phyloP scores from a whole-genome alignment of 2,797 vertebrate species.

The Masticophis lateralis region DNA sequence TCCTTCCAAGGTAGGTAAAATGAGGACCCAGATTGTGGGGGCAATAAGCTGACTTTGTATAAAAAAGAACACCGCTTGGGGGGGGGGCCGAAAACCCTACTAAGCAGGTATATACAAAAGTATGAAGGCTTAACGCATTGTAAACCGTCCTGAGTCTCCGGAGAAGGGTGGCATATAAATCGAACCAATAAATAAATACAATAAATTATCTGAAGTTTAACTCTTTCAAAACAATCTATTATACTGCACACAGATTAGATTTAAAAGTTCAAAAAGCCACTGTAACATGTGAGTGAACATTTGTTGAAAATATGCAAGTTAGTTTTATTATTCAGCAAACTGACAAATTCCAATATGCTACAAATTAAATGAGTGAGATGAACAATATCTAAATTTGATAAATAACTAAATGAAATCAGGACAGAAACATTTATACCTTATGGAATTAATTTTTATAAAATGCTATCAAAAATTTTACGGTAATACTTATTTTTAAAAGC shows the following conservation, averaged over 20 bases:
- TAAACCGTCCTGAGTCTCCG: no score
- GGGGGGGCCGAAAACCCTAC: no score
- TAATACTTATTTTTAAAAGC: neutral
- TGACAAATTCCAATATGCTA: no score
- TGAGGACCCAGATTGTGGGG: no score
- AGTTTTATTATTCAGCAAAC: neutral
- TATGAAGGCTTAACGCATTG: no score
- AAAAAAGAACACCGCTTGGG: no score
- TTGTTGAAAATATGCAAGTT: neutral
- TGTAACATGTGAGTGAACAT: neutral
- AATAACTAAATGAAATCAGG: neutral
- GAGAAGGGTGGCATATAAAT: no score
- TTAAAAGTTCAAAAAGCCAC: neutral
- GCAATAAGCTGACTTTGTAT: no score
- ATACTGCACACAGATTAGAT: neutral
- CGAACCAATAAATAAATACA: no score
- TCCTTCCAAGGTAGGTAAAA: no score
- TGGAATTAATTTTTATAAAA: neutral
- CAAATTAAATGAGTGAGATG: neutral
- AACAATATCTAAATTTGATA: neutral
- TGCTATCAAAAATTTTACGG: neutral
- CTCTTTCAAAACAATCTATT: neutral
- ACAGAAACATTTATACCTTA: neutral
- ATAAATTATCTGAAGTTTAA: conserved; percentile 20
- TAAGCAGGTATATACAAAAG: no score